Evolutionary conservation across 2,113 vertebrate species (phyloP).

Genomic region (Trochalopteron elliotii): DNA sequence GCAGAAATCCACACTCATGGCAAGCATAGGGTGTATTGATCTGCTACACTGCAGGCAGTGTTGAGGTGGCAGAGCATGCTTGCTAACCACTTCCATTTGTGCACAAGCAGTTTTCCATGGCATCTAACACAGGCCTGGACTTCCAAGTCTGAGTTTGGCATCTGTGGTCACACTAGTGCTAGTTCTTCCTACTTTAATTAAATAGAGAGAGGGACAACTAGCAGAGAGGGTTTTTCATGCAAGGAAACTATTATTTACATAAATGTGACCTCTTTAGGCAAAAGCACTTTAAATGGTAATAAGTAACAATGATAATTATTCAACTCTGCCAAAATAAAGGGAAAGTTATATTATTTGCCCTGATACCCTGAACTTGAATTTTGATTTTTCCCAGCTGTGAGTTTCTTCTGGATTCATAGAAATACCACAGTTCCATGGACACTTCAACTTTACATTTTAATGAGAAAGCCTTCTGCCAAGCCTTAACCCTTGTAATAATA

Average conservation of each 20-base stretch:
- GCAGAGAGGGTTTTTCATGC: neutral
- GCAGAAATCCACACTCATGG: rapidly evolving
- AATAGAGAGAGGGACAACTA: neutral
- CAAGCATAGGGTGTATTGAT: too few species aligned
- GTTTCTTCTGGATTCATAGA: neutral
- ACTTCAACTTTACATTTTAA: neutral
- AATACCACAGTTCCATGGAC: neutral
- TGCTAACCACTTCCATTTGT: neutral
- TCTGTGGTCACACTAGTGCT: neutral
- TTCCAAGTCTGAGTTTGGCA: neutral
- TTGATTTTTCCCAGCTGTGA: neutral
- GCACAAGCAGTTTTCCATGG: neutral
- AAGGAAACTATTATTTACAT: neutral
- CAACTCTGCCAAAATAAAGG: neutral
- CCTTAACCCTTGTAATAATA: neutral
- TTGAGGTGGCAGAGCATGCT: neutral
- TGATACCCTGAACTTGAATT: neutral
- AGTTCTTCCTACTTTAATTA: neutral
- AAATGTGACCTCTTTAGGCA: neutral
- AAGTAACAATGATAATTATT: neutral
- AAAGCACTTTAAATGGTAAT: neutral
- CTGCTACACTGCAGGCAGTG: neutral
- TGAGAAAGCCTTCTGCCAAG: neutral
- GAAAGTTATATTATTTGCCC: neutral
- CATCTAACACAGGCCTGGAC: neutral